Conservation (phyloP, 2,888 invertebrate genomes). For the Polydesmus complanatus region DNA sequence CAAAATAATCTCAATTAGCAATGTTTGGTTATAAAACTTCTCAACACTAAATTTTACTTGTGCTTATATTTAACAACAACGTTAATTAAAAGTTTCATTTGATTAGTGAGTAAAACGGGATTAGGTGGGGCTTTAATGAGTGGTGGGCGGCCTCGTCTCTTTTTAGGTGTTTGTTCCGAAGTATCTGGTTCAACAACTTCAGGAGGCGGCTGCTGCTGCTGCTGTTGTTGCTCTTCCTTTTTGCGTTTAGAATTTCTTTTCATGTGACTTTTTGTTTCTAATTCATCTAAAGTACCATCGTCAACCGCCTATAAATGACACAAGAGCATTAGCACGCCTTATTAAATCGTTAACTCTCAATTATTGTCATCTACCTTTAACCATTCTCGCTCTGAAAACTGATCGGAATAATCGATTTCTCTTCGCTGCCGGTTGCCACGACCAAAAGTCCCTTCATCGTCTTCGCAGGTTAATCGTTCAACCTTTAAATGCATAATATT, state of each 20-base stretch:
- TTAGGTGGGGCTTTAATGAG: constrained; percentile 26
- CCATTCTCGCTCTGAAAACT: constrained; percentile 96
- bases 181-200: too few relatives aligned
- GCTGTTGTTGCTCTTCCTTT: constrained; percentile 23
- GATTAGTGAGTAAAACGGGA: constrained; percentile 45
- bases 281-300: constrained; percentile 36
- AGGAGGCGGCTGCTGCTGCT: too few relatives aligned
- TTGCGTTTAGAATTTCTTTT: constrained; percentile 20
- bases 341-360: too few relatives aligned
- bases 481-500: constrained; percentile 22
- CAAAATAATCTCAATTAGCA: neutral
- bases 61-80: constrained; percentile 78
- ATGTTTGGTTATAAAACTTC: neutral
- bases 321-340: too few relatives aligned
- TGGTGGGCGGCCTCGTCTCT: constrained; percentile 27
- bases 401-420: constrained; percentile 95
- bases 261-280: constrained; percentile 27
- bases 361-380: constrained; percentile 52
- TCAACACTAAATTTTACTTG: constrained; percentile 38
- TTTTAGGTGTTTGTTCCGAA: constrained; percentile 38
- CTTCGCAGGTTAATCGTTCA: constrained; percentile 40
- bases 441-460: constrained; percentile 59
- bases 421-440: constrained; percentile 85
- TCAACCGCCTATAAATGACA: constrained; percentile 32
- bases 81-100: constrained; percentile 73